Conservation (phyloP, 2,797 vertebrate species). For the Borostomias antarcticus region DNA sequence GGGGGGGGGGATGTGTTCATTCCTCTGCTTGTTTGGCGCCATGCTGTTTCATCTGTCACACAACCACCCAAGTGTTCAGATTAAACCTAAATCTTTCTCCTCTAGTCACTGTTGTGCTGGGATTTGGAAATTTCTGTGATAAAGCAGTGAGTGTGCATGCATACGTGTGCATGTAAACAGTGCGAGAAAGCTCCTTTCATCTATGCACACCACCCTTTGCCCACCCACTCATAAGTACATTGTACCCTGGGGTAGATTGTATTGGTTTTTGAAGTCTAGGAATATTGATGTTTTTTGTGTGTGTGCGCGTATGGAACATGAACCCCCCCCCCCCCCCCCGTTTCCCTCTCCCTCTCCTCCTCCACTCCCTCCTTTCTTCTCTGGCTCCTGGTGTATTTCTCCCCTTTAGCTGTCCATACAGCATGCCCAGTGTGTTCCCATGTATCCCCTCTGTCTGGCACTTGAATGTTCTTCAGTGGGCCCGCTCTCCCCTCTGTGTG, state of each 20-base stretch:
- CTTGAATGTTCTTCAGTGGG: no score
- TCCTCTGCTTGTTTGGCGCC: background rate
- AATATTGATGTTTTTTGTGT: no score
- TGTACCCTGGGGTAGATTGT: background rate
- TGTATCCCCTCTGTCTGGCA: background rate
- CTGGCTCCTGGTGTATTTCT: background rate
- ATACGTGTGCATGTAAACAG: no score
- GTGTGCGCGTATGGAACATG: no score
- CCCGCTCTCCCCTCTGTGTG: no score
- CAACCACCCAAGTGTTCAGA: background rate
- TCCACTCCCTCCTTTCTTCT: background rate
- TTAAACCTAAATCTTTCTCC: background rate
- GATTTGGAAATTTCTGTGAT: no score
- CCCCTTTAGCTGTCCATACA: background rate
- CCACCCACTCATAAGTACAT: background rate
- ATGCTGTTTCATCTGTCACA: constrained; percentile 7
- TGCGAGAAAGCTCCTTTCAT: background rate
- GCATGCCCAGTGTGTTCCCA: background rate
- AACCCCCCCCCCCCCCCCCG: no score
- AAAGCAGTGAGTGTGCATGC: no score
- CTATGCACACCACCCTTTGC: no score
- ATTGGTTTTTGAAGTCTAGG: background rate
- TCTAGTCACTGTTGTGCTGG: background rate
- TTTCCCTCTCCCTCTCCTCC: background rate
- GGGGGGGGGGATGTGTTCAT: background rate